Conservation (phyloP, 1,140 invertebrate species). For the Medauroidea extradentata region DNA sequence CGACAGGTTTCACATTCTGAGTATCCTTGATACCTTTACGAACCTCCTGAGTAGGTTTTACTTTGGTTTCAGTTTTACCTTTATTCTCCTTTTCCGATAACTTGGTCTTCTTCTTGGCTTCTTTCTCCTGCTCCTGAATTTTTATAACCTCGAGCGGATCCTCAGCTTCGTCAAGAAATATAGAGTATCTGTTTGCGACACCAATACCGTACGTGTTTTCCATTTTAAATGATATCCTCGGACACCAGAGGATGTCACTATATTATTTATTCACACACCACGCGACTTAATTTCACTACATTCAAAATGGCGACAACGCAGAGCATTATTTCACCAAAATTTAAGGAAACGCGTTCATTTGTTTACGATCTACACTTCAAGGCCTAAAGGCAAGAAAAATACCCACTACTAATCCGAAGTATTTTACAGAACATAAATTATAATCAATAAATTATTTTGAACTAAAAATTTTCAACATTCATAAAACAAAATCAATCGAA, state of each 20-base stretch:
- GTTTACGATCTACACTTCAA: too few species aligned
- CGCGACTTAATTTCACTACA: background rate
- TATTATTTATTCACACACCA: slow-evolving; percentile 16
- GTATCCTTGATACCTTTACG: slow-evolving; percentile 64
- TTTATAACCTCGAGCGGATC: slow-evolving; percentile 85
- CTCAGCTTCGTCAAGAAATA: slow-evolving; percentile 82
- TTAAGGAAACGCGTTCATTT: too few species aligned
- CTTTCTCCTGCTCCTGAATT: slow-evolving; percentile 71
- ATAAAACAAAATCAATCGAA: too few species aligned
- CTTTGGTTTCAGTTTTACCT: slow-evolving; percentile 55
- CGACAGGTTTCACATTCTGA: slow-evolving; percentile 55
- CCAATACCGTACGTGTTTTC: slow-evolving; percentile 90
- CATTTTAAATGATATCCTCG: slow-evolving; percentile 51
- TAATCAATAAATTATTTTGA: too few species aligned
- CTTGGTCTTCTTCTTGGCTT: slow-evolving; percentile 76
- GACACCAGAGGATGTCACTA: slow-evolving; percentile 15
- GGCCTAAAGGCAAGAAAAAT: too few species aligned
- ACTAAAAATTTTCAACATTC: too few species aligned
- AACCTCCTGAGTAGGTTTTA: slow-evolving; percentile 47
- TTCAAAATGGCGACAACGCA: too few species aligned
- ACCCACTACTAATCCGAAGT: too few species aligned
- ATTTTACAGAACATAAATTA: too few species aligned
- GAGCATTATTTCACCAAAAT: too few species aligned
- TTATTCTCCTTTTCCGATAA: slow-evolving; percentile 84
- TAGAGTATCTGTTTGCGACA: slow-evolving; percentile 85